Percentiles rank a stretch among this genome's conserved stretches.
Evolutionary conservation across 2,888 invertebrate genomes (phyloP).

Genomic region (Ellobium chinense): DNA sequence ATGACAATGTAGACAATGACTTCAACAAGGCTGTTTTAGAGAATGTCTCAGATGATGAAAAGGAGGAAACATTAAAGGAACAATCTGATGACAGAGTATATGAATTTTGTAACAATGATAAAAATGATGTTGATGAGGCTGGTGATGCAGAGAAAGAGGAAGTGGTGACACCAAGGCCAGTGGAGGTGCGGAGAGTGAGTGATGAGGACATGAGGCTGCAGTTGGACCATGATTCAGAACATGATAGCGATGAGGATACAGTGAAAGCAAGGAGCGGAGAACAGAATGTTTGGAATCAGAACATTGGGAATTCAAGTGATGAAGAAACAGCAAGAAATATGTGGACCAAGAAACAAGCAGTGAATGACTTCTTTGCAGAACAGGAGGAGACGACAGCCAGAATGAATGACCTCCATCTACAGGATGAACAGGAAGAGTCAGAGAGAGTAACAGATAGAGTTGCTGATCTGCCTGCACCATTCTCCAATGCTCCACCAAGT

Average conservation of each 20-base stretch:
- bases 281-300: background rate
- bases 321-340: conserved; percentile 17
- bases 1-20: background rate
- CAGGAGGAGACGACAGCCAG: background rate
- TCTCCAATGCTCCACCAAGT: background rate
- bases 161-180: background rate
- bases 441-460: background rate
- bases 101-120: background rate
- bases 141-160: background rate
- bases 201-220: background rate
- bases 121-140: background rate
- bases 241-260: conserved; percentile 11
- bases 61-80: background rate
- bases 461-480: background rate
- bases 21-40: background rate
- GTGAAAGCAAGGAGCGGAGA: background rate
- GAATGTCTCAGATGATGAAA: background rate
- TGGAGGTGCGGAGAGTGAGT: background rate
- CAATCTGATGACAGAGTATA: background rate
- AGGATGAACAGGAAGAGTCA: background rate
- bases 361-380: background rate
- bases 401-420: background rate
- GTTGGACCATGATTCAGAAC: background rate
- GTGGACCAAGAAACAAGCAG: conserved; percentile 4
- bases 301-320: background rate